These are phyloP conservation scores for Lepidochrysops patricia DNA, from an alignment of 2,888 invertebrate species.

Conservation along the genomic window DNA sequence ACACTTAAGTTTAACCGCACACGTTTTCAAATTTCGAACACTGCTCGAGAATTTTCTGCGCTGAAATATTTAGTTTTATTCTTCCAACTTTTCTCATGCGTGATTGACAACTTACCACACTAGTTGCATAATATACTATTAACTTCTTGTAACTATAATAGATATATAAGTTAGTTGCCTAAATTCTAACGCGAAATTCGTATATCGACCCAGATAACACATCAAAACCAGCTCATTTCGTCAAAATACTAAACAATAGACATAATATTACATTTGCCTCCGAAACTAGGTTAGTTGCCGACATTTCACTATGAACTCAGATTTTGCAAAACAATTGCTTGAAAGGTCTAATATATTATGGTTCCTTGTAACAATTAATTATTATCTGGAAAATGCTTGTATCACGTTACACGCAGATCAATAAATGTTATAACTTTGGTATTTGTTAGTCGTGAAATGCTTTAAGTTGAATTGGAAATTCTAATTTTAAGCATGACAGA, in stretches of 20 bases:
- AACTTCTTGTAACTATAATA: no score
- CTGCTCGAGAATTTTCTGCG: no score
- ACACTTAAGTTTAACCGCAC: no score
- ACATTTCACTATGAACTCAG: slow-evolving; percentile 43
- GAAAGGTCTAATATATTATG: slow-evolving; percentile 7
- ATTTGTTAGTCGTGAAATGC: not conserved
- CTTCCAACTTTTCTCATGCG: no score
- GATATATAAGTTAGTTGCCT: no score
- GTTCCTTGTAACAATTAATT: slow-evolving; percentile 7
- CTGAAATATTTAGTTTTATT: no score
- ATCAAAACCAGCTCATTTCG: not conserved
- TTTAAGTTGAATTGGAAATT: not conserved
- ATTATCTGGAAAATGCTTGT: slow-evolving; percentile 3
- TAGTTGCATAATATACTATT: no score
- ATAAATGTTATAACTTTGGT: not conserved
- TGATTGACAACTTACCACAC: no score
- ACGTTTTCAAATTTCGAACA: no score
- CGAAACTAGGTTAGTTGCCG: slow-evolving; percentile 28
- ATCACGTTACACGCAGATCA: not conserved
- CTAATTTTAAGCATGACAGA: not conserved
- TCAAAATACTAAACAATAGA: not conserved
- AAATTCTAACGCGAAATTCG: not conserved
- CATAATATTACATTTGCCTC: not conserved
- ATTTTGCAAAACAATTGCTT: slow-evolving; percentile 47
- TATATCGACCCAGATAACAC: not conserved